Conservation (phyloP, 1,140 invertebrate genomes). For the Trichoplusia ni region DNA sequence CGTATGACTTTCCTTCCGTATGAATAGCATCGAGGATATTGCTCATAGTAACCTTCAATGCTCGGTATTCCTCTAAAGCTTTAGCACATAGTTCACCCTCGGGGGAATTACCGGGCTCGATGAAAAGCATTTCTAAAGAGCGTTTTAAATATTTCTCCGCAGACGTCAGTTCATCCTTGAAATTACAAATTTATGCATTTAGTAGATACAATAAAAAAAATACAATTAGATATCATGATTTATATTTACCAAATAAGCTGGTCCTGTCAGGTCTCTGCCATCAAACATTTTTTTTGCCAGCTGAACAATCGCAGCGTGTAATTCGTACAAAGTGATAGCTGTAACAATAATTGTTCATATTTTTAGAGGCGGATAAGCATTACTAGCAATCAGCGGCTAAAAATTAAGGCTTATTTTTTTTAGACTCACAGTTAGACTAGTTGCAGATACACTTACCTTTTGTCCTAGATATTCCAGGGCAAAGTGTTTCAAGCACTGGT, state of each 20-base stretch:
- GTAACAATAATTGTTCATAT: slow-evolving; percentile 43
- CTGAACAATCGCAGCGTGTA: slow-evolving; percentile 86
- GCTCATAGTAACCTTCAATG: slow-evolving; percentile 82
- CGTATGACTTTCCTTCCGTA: slow-evolving; percentile 60
- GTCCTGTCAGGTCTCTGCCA: slow-evolving; percentile 79
- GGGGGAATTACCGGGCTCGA: slow-evolving; percentile 87
- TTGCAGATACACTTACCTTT: slow-evolving; percentile 81
- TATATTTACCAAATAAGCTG: slow-evolving; percentile 71
- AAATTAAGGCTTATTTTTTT: too few species aligned
- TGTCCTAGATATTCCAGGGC: slow-evolving; percentile 88
- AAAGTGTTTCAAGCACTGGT: slow-evolving; percentile 84
- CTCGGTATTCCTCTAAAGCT: slow-evolving; percentile 85
- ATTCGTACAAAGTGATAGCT: slow-evolving; percentile 89
- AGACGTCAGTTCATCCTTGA: slow-evolving; percentile 76
- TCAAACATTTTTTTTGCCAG: slow-evolving; percentile 84
- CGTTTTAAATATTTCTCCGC: slow-evolving; percentile 84
- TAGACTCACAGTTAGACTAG: not conserved
- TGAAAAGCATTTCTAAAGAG: slow-evolving; percentile 85
- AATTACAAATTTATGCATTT: slow-evolving; percentile 28
- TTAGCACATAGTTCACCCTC: slow-evolving; percentile 86
- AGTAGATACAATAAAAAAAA: not conserved
- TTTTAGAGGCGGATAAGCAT: too few species aligned
- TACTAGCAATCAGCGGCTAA: too few species aligned
- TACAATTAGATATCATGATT: not conserved
- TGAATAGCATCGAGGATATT: slow-evolving; percentile 71